Conservation (phyloP, 2,888 invertebrate genomes). For the Sphaerophoria rueppellii region DNA sequence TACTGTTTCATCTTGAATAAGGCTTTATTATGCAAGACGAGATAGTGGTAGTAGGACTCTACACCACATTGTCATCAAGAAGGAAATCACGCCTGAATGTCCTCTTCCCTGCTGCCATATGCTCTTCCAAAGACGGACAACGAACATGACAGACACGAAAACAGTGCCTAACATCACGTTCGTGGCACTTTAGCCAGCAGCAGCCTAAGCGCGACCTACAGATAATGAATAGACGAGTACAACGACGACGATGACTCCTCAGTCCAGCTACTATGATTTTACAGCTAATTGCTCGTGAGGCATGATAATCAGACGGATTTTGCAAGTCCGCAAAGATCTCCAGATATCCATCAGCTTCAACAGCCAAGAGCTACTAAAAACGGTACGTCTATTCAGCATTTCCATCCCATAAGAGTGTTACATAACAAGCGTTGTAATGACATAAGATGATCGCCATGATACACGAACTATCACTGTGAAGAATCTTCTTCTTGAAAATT, state of each 20-base stretch:
- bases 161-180: slow-evolving; percentile 59
- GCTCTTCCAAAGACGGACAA: not conserved
- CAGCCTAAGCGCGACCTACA: slow-evolving; percentile 35
- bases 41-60: slow-evolving; percentile 38
- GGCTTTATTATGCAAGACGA: slow-evolving; percentile 4
- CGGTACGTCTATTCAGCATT: slow-evolving; percentile 26
- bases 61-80: slow-evolving; percentile 57
- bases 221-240: slow-evolving; percentile 51
- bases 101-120: slow-evolving; percentile 24
- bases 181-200: slow-evolving; percentile 55
- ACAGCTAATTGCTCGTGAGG: slow-evolving; percentile 72
- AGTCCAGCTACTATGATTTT: slow-evolving; percentile 44
- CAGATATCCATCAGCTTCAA: slow-evolving; percentile 55
- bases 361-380: slow-evolving; percentile 5
- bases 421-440: slow-evolving; percentile 66
- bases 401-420: slow-evolving; percentile 40
- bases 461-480: slow-evolving; percentile 49
- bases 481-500: slow-evolving; percentile 22
- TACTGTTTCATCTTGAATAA: no score
- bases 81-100: slow-evolving; percentile 62
- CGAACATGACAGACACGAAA: slow-evolving; percentile 39
- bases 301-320: slow-evolving; percentile 62
- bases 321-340: slow-evolving; percentile 38
- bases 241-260: not conserved
- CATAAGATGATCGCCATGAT: slow-evolving; percentile 54